phyloP scores from a whole-genome alignment of 2,113 vertebrate genomes.

The Rousettus leschenaultii region DNA sequence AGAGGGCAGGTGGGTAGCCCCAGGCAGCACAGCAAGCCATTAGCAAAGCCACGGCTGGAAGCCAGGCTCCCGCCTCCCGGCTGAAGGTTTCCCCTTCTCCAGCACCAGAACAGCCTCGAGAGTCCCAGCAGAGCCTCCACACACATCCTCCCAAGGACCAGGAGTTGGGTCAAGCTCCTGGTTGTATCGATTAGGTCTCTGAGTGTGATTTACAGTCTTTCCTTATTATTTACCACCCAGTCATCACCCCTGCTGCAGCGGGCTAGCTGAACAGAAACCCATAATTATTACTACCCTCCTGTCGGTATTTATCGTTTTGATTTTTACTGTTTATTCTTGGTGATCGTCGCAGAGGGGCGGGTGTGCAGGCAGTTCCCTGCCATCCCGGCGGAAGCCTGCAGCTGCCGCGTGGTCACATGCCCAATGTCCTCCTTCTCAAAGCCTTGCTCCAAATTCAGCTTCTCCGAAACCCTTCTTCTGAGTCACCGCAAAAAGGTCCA shows the following conservation, averaged over 20 bases:
- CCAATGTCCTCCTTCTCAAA: not conserved
- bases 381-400: not conserved
- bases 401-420: accelerated
- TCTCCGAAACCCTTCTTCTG: not conserved
- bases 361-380: accelerated
- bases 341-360: not conserved
- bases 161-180: not conserved
- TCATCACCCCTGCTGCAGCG: not conserved
- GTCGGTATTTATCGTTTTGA: not conserved
- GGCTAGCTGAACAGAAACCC: not conserved
- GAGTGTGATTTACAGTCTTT: not conserved
- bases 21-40: not conserved
- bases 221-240: not conserved
- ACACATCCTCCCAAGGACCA: not conserved
- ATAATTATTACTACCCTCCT: not conserved
- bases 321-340: constrained; percentile 9
- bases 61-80: not conserved
- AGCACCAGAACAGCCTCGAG: not conserved
- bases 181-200: not conserved
- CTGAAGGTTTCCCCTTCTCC: not conserved
- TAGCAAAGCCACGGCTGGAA: not conserved
- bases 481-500: not conserved
- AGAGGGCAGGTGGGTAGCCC: not conserved
- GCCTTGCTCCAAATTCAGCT: not conserved
- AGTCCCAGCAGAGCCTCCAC: not conserved